These are phyloP conservation scores for Ceratina calcarata DNA, from an alignment of 1,140 invertebrate genomes.

Conservation along the genomic window DNA sequence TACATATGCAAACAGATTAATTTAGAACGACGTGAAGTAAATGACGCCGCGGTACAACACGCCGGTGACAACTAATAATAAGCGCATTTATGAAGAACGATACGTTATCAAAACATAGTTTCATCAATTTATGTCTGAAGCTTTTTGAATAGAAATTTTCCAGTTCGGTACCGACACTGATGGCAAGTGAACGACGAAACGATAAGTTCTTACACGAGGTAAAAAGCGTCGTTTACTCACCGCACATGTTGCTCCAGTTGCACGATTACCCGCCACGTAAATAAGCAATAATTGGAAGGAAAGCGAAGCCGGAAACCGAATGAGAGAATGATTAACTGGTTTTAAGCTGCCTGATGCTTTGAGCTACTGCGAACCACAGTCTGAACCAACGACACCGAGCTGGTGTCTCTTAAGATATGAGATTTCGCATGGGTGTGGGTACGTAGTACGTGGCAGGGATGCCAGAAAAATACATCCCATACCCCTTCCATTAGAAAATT, in stretches of 20 bases:
- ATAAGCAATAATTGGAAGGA: conserved; percentile 2
- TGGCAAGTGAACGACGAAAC: neutral
- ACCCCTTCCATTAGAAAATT: too few relatives aligned
- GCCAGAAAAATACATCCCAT: too few relatives aligned
- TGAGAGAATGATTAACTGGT: conserved; percentile 22
- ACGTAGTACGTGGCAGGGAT: neutral
- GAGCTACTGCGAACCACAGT: conserved; percentile 38
- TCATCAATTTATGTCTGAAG: too few relatives aligned
- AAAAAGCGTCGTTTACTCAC: conserved; percentile 43
- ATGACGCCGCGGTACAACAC: too few relatives aligned
- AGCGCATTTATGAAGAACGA: too few relatives aligned
- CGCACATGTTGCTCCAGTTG: conserved; percentile 53
- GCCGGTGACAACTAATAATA: too few relatives aligned
- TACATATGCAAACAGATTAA: too few relatives aligned
- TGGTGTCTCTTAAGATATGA: conserved; percentile 56
- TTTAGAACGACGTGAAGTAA: too few relatives aligned
- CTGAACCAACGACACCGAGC: conserved; percentile 56
- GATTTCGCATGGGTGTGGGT: conserved; percentile 19
- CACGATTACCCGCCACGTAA: conserved; percentile 46
- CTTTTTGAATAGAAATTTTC: too few relatives aligned
- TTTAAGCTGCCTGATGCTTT: neutral
- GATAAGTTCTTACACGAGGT: neutral
- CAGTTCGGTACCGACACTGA: neutral
- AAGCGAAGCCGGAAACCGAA: neutral
- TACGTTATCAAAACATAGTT: too few relatives aligned